These are phyloP conservation scores for Zapornia atra DNA, from an alignment of 2,113 vertebrate species.

Conservation along the genomic window DNA sequence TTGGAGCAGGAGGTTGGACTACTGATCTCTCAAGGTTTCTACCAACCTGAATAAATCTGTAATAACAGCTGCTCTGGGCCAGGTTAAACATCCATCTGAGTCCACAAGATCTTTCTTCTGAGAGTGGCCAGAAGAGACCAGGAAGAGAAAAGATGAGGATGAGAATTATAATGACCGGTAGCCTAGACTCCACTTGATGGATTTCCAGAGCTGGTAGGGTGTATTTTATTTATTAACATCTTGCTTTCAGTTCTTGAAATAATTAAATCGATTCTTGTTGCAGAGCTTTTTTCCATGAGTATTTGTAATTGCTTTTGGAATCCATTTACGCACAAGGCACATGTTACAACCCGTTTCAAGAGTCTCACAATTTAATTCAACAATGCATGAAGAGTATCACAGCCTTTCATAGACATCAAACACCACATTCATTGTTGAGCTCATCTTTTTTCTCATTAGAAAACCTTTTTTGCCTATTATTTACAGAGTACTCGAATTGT, in stretches of 20 bases:
- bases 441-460: not conserved
- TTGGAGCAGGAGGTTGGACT: not conserved
- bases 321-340: not conserved
- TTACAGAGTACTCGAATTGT: not conserved
- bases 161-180: not conserved
- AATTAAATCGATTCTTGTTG: not conserved
- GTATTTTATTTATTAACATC: not conserved
- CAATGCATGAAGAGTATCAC: not conserved
- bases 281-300: not conserved
- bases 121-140: not conserved
- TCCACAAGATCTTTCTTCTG: not conserved
- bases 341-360: not conserved
- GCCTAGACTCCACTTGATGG: not conserved
- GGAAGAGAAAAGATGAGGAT: not conserved
- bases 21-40: not conserved
- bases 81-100: not conserved
- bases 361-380: not conserved
- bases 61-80: not conserved
- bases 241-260: not conserved
- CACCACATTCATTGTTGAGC: not conserved
- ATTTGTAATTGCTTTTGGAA: not conserved
- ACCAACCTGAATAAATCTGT: not conserved
- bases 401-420: not conserved
- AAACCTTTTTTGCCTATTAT: not conserved
- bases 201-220: not conserved